These are phyloP conservation scores for Aphelocoma coerulescens DNA, from an alignment of 2,113 vertebrate species.

Conservation along the genomic window DNA sequence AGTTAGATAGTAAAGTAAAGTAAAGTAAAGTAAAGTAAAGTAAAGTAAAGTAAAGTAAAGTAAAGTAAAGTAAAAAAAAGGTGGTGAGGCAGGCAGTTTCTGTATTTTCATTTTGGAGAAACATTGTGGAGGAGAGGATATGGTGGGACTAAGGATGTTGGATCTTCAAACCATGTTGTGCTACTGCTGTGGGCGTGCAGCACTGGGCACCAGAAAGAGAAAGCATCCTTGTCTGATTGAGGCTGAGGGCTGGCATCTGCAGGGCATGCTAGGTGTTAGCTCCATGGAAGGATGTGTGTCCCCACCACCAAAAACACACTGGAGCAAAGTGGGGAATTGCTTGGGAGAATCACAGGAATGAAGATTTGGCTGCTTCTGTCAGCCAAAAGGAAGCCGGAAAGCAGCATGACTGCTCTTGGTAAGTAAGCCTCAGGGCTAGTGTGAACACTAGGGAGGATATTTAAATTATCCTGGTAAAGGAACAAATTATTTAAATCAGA, in stretches of 20 bases:
- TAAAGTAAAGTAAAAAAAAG: not conserved
- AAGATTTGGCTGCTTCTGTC: not conserved
- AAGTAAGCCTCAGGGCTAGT: not conserved
- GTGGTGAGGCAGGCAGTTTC: not conserved
- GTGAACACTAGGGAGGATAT: not conserved
- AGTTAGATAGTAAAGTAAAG: not conserved
- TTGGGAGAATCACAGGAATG: not conserved
- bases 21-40: no score
- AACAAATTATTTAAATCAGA: slow-evolving; percentile 1
- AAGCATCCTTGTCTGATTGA: not conserved
- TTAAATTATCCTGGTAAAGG: not conserved
- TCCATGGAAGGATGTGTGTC: not conserved
- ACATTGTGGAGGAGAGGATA: not conserved
- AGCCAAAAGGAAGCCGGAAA: not conserved
- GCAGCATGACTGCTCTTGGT: not conserved
- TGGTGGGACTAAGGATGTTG: not conserved
- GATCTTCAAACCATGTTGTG: not conserved
- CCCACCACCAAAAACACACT: not conserved
- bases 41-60: not conserved
- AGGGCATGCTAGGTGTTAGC: not conserved
- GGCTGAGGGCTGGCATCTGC: not conserved
- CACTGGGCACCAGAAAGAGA: not conserved
- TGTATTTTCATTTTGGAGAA: not conserved
- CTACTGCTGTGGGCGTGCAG: rapidly evolving
- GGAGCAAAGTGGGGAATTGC: not conserved